phyloP scores from a whole-genome alignment of 1,140 invertebrate species.

The Drosophila mauritiana region DNA sequence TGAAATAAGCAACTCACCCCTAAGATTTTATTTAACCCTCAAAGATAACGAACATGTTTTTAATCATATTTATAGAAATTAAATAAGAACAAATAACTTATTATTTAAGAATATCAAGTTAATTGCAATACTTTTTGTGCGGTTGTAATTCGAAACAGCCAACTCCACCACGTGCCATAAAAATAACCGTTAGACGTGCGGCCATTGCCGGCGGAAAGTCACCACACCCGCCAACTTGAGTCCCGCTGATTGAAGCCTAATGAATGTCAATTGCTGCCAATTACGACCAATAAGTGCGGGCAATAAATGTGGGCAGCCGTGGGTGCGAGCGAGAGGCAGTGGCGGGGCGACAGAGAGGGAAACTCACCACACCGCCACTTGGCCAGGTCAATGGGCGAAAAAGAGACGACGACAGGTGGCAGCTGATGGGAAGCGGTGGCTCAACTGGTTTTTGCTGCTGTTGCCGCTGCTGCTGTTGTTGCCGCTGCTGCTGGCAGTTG shows the following conservation, averaged over 20 bases:
- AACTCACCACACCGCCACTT: constrained; percentile 54
- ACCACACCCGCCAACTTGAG: constrained; percentile 25
- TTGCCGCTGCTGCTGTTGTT: constrained; percentile 13
- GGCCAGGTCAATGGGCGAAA: constrained; percentile 40
- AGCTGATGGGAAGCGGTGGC: constrained; percentile 14
- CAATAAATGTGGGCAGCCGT: constrained; percentile 48
- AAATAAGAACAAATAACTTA: too few relatives aligned
- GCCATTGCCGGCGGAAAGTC: constrained; percentile 42
- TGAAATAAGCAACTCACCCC: background rate
- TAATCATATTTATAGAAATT: too few relatives aligned
- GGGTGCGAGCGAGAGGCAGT: constrained; percentile 9
- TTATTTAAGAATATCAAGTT: background rate
- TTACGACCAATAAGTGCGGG: constrained; percentile 83
- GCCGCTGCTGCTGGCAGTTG: constrained; percentile 10
- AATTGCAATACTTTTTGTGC: background rate
- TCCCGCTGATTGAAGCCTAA: constrained; percentile 76
- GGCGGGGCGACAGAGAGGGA: constrained; percentile 12
- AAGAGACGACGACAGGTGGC: constrained; percentile 72
- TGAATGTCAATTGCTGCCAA: constrained; percentile 84
- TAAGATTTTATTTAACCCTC: background rate
- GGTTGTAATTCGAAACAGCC: background rate
- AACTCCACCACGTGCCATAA: constrained; percentile 42
- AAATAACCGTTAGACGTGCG: constrained; percentile 37
- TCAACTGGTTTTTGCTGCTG: constrained; percentile 51
- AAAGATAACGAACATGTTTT: too few relatives aligned